These are phyloP conservation scores for Anolis apletophallus DNA, from an alignment of 2,797 vertebrate species.

Conservation along the genomic window DNA sequence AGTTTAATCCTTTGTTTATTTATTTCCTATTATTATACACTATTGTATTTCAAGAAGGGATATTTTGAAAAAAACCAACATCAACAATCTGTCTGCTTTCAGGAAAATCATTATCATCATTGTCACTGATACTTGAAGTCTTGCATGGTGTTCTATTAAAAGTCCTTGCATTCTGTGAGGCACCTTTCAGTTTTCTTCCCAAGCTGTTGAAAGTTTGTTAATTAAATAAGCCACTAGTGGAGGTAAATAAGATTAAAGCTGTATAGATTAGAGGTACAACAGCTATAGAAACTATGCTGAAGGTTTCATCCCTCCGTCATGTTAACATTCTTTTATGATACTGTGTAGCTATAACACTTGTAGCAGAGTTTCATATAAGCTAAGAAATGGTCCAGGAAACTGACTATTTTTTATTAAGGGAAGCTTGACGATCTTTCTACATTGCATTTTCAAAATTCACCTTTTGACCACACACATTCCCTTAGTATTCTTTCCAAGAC, in stretches of 20 bases:
- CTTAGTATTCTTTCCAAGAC: neutral
- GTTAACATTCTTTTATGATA: constrained; percentile 50
- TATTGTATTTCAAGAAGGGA: constrained; percentile 47
- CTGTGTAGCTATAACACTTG: constrained; percentile 43
- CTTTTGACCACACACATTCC: neutral
- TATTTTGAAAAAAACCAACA: constrained; percentile 9
- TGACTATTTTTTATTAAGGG: neutral
- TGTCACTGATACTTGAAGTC: constrained; percentile 50
- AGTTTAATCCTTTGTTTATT: constrained; percentile 13
- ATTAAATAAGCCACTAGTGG: constrained; percentile 68
- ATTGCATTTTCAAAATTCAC: neutral
- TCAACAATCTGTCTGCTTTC: constrained; percentile 38
- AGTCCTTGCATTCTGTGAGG: constrained; percentile 68
- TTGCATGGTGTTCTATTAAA: constrained; percentile 64
- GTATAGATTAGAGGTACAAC: constrained; percentile 70
- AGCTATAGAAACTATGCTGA: constrained; percentile 65
- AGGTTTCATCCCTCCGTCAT: constrained; percentile 53
- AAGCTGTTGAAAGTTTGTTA: constrained; percentile 66
- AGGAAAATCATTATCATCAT: constrained; percentile 63
- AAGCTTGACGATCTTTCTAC: neutral
- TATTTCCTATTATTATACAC: constrained; percentile 16
- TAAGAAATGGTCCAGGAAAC: neutral
- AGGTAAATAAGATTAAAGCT: constrained; percentile 71
- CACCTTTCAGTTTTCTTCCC: constrained; percentile 66
- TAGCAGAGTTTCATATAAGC: constrained; percentile 51